Percentiles rank a stretch among this genome's conserved stretches.
phyloP scores from a whole-genome alignment of 2,113 vertebrate genomes.

The Eupsittula cactorum region DNA sequence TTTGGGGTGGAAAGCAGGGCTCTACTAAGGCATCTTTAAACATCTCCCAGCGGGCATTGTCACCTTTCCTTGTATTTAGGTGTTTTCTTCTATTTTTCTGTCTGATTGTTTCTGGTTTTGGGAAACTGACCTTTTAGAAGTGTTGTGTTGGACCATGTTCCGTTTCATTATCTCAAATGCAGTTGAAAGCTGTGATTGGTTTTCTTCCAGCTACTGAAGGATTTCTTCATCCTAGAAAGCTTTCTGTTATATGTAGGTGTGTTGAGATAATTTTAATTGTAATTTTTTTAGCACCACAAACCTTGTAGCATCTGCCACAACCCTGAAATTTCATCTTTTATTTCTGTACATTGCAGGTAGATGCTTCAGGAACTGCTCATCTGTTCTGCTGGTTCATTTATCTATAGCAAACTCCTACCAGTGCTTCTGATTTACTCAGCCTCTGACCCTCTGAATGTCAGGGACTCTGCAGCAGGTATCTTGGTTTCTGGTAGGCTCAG shows the following conservation, averaged over 20 bases:
- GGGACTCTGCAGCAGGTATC: neutral
- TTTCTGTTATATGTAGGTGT: neutral
- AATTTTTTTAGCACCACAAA: constrained; percentile 13
- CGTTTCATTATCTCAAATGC: neutral
- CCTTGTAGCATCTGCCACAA: constrained; percentile 33
- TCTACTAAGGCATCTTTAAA: neutral
- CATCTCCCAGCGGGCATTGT: neutral
- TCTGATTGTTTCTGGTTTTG: constrained; percentile 4
- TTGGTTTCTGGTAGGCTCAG: neutral
- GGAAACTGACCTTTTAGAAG: neutral
- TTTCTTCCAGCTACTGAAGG: constrained; percentile 34
- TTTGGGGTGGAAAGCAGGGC: neutral
- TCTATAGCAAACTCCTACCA: neutral
- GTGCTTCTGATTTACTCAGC: neutral
- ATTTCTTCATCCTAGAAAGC: constrained; percentile 45
- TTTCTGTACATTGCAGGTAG: neutral
- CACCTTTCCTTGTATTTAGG: neutral
- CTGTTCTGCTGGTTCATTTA: constrained; percentile 18
- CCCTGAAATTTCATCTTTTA: constrained; percentile 7
- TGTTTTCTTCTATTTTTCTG: constrained; percentile 23
- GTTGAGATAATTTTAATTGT: neutral
- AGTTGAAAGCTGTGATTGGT: neutral
- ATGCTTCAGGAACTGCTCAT: constrained; percentile 19
- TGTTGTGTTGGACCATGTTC: neutral
- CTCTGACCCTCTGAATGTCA: neutral